Conservation (phyloP, 2,888 invertebrate species). For the Oscheius sp. region DNA sequence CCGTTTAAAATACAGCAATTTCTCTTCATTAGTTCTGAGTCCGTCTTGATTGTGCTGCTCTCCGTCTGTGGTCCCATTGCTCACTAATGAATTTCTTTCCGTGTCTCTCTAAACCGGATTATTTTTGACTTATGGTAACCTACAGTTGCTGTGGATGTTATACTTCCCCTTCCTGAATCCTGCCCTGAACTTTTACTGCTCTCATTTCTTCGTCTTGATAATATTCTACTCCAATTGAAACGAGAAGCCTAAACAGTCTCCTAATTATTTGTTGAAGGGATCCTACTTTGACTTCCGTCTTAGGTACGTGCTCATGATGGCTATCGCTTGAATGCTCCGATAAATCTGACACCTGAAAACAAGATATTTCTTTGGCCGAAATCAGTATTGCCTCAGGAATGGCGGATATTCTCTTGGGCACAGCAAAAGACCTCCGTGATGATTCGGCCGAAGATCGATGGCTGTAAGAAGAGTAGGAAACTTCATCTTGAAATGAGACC, state of each 20-base stretch:
- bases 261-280: conserved; percentile 1
- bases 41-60: conserved; percentile 4
- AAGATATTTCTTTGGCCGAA: neutral
- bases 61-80: conserved; percentile 23
- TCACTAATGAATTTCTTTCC: conserved; percentile 29
- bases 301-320: conserved; percentile 58
- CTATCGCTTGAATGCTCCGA: conserved; percentile 61
- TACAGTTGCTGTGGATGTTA: conserved; percentile 50
- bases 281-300: neutral
- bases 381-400: conserved; percentile 49
- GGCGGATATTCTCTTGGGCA: conserved; percentile 42
- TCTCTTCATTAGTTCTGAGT: conserved; percentile 10
- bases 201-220: conserved; percentile 27
- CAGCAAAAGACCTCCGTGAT: conserved; percentile 13
- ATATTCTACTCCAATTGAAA: conserved; percentile 30
- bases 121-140: neutral
- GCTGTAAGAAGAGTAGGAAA: conserved; percentile 37
- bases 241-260: conserved; percentile 6
- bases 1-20: conserved; percentile 4
- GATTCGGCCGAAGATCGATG: conserved; percentile 34
- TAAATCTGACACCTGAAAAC: conserved; percentile 52
- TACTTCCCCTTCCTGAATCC: conserved; percentile 57
- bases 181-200: conserved; percentile 24
- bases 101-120: conserved; percentile 1
- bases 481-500: conserved; percentile 56